A percentile compares a stretch with the other conserved stretches of the same genome.
Conservation (phyloP, 2,888 invertebrate species). For the Philopedon plagiatum region DNA sequence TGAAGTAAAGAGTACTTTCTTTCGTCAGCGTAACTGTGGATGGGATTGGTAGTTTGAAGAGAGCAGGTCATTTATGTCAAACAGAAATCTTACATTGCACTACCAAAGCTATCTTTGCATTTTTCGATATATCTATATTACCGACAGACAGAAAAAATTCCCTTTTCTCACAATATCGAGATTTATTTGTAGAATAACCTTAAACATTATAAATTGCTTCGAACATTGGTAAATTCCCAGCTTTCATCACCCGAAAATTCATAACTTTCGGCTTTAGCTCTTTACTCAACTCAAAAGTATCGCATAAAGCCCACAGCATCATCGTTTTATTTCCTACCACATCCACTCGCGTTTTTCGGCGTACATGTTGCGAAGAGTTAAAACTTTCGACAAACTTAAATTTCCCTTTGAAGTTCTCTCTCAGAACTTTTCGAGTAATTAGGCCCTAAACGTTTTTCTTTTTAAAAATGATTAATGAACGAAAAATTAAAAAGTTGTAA, state of each 20-base stretch:
- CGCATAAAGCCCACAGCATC: not conserved
- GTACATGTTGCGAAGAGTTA: not conserved
- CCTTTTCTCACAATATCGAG: no score
- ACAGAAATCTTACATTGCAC: no score
- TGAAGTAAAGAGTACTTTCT: no score
- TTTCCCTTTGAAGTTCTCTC: conserved; percentile 39
- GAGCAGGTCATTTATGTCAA: no score
- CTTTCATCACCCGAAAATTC: conserved; percentile 14
- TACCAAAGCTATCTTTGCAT: no score
- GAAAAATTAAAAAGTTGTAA: conserved; percentile 37
- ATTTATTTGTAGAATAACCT: no score
- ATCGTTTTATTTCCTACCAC: no score
- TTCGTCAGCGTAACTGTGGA: no score
- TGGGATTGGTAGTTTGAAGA: no score
- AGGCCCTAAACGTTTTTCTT: conserved; percentile 18
- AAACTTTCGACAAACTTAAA: conserved; percentile 38
- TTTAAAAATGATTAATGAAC: conserved; percentile 24
- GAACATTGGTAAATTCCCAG: not conserved
- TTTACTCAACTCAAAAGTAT: not conserved
- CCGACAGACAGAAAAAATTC: no score
- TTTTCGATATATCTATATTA: no score
- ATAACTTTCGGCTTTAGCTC: conserved; percentile 36
- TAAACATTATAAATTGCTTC: no score
- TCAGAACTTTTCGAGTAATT: conserved; percentile 39
- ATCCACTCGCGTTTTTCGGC: not conserved